Evolutionary conservation across 30 jellyfish, hydroid and myxozoan genomes (phyloP).

Genomic region (Pelagia noctiluca): DNA sequence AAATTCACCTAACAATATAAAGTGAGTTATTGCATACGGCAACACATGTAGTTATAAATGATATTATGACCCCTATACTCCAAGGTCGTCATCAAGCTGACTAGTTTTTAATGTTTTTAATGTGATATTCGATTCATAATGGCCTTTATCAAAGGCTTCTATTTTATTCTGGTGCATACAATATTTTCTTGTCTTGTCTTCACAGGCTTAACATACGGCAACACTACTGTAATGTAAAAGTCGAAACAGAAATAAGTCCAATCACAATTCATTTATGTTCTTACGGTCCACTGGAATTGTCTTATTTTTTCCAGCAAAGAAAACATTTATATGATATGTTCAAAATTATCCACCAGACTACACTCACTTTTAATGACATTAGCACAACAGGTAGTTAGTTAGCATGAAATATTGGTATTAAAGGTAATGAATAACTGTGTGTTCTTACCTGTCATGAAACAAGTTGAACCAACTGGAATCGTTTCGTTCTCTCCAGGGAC

Average conservation of each 20-base stretch:
- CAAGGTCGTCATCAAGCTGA: background rate
- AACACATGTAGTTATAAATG: background rate
- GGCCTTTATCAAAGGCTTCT: background rate
- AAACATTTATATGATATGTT: background rate
- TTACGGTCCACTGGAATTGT: background rate
- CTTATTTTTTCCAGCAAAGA: background rate
- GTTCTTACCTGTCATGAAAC: conserved; percentile 76
- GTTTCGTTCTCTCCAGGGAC: conserved; percentile 47
- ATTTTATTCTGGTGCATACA: too few species aligned
- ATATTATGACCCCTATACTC: background rate
- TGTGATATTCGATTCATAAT: background rate
- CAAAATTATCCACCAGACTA: background rate
- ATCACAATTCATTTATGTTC: background rate
- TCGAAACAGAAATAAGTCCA: background rate
- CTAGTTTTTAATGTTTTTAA: background rate
- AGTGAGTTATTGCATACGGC: too few species aligned
- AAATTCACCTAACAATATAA: too few species aligned
- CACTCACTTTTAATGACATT: background rate
- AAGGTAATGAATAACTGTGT: too few species aligned
- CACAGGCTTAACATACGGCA: too few species aligned
- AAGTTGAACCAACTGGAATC: conserved; percentile 39
- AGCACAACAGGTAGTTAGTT: background rate
- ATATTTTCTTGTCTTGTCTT: too few species aligned
- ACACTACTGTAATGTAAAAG: too few species aligned
- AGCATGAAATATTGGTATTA: too few species aligned